These are phyloP conservation scores for Drosophila pseudoananassae DNA, from an alignment of 1,140 invertebrate genomes.

Conservation along the genomic window DNA sequence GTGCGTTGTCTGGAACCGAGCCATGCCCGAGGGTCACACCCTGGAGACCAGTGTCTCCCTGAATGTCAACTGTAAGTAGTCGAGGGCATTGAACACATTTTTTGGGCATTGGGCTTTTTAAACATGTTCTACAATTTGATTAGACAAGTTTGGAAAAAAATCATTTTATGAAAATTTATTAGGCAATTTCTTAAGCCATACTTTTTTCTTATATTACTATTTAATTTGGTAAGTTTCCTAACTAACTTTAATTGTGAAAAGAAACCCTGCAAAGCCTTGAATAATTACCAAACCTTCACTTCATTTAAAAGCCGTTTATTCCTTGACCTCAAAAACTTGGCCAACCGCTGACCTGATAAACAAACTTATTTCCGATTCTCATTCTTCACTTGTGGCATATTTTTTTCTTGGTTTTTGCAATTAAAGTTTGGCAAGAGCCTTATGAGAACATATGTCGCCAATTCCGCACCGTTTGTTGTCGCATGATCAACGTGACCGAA, in stretches of 20 bases:
- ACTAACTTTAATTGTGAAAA: neutral
- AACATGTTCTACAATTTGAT: no score
- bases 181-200: no score
- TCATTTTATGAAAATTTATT: no score
- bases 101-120: constrained; percentile 2
- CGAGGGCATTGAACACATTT: neutral
- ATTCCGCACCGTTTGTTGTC: constrained; percentile 40
- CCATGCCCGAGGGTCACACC: constrained; percentile 91
- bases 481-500: constrained; percentile 73
- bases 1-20: constrained; percentile 95
- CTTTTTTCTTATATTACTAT: neutral
- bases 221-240: neutral
- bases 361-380: constrained; percentile 21
- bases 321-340: constrained; percentile 29
- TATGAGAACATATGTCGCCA: constrained; percentile 58
- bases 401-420: constrained; percentile 47
- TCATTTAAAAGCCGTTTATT: constrained; percentile 25
- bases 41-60: constrained; percentile 91
- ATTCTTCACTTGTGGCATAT: constrained; percentile 21
- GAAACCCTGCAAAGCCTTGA: neutral
- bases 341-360: constrained; percentile 19
- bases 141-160: no score
- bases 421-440: constrained; percentile 64
- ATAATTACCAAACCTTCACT: constrained; percentile 3
- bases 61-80: constrained; percentile 94